phyloP scores from a whole-genome alignment of 2,888 invertebrate species.

The Autographa gamma region DNA sequence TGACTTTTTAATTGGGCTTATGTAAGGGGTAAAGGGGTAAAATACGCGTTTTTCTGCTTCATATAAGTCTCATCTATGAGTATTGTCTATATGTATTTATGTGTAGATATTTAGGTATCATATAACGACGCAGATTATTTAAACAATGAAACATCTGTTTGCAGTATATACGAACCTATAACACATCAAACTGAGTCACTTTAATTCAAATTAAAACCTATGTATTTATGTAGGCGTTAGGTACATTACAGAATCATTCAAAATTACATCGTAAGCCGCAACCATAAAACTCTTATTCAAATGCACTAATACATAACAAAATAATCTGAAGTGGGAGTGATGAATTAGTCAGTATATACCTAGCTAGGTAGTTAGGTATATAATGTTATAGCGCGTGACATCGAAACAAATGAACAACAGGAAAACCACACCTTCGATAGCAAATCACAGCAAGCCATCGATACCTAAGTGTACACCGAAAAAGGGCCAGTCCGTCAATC shows the following conservation, averaged over 20 bases:
- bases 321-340: constrained; percentile 42
- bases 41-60: no score
- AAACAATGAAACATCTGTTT: background rate
- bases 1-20: background rate
- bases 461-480: constrained; percentile 80
- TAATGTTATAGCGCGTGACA: constrained; percentile 6
- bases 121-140: constrained; percentile 1
- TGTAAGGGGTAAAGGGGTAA: no score
- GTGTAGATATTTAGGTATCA: background rate
- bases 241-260: constrained; percentile 21
- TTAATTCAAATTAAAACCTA: constrained; percentile 19
- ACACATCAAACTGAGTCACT: background rate
- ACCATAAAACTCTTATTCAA: constrained; percentile 16
- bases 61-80: background rate
- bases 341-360: constrained; percentile 37
- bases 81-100: background rate
- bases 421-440: constrained; percentile 69
- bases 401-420: constrained; percentile 44
- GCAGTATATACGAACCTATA: background rate
- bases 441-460: constrained; percentile 82
- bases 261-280: constrained; percentile 12
- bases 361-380: constrained; percentile 14
- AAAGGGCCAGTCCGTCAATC: constrained; percentile 87
- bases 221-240: constrained; percentile 10
- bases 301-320: constrained; percentile 34